phyloP scores from a whole-genome alignment of 2,113 vertebrate species.

The Laterallus jamaicensis region DNA sequence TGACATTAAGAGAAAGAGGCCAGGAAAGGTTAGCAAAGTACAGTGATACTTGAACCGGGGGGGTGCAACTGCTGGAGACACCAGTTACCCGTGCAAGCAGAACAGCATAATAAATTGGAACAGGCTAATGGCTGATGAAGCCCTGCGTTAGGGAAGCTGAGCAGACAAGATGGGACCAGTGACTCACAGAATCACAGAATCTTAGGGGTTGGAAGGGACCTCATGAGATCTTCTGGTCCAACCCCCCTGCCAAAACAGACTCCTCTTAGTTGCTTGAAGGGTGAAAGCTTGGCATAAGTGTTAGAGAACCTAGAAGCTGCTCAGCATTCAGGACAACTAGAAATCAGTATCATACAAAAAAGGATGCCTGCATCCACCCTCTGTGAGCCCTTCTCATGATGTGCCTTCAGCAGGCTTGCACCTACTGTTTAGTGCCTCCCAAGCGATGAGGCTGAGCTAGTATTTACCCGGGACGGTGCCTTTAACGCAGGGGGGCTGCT shows the following conservation, averaged over 20 bases:
- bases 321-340: background rate
- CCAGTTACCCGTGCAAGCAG: background rate
- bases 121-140: background rate
- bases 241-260: no score
- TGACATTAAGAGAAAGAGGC: background rate
- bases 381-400: background rate
- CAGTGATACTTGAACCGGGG: background rate
- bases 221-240: no score
- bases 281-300: background rate
- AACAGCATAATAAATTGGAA: background rate
- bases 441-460: background rate
- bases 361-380: background rate
- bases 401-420: background rate
- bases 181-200: background rate
- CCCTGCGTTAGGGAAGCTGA: background rate
- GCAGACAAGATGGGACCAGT: background rate
- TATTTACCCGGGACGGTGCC: background rate
- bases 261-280: background rate
- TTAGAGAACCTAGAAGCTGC: background rate
- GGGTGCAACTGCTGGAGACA: background rate
- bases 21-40: background rate
- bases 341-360: background rate
- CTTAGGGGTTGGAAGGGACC: no score
- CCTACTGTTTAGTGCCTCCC: background rate
- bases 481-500: background rate